Base-by-base conservation (phyloP, 2,797 vertebrate species). In the Tokudaia tokunoshimensis region DNA sequence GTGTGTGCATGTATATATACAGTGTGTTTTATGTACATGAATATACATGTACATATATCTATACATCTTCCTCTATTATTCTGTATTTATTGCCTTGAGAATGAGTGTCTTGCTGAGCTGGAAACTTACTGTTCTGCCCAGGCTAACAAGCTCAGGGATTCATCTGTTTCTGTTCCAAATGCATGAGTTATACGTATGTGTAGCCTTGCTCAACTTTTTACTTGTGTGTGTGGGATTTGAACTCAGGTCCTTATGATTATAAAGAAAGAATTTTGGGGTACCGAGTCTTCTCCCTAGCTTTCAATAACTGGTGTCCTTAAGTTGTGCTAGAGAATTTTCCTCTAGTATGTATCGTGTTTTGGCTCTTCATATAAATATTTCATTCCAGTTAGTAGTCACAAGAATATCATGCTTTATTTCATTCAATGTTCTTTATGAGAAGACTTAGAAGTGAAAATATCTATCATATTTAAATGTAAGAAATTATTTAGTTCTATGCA, bases 401-500 rank as follows among this genome's bases (percentile, higher is more conserved):
- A 26, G 79, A 92, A 22, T 90, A 85, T 29, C 44, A 55, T n/a
- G 7, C 8, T 37, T 72, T 26, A 72, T 2, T 94, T 83, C 19
- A 86, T 41, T 92, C 22, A 75, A 34, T 22, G 0, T 93, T 9
- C 3, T 26, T n/a, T 88, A 59, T 47, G 34, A 44, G 79, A 57
- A 92, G 7, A 76, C 1, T 9, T 59, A 41, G 11, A 90, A 7
- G 3, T 13, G 1, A 34, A 47, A 91, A 41, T 9, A 70, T 5
- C 20, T 61, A 8, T 88, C 5, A 89, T 82, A 81, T 61, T 75
- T 89, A 89, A 97, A 90, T 89, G 15, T 24, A 95, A 61, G 61
- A 92, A 95, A 96, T 78, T 70, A 80, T 2, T n/a, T 72, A 47
- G 76, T 20, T 19, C 2, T 10, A 31, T 67, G 65, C 50, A 79